Percentiles rank a stretch among this genome's conserved stretches.
Evolutionary conservation across 2,797 vertebrate species (phyloP).

Genomic region (Xenopus petersii): DNA sequence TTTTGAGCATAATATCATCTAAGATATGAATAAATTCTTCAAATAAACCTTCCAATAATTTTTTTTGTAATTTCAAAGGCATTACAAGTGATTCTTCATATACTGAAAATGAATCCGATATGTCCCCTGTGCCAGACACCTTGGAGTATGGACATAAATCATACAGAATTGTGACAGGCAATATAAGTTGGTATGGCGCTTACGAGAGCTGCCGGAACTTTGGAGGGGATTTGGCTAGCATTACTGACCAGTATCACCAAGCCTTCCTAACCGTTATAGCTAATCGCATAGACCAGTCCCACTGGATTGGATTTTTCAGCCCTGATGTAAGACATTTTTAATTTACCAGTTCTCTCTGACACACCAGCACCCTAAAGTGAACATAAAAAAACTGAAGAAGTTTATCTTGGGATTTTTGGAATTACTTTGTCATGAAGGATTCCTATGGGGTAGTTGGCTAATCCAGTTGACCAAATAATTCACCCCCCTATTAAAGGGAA

Average conservation of each 20-base stretch:
- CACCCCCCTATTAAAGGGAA: no score
- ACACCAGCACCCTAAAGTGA: no score
- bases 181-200: constrained; percentile 89
- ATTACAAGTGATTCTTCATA: constrained; percentile 6
- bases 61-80: no score
- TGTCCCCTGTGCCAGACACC: constrained; percentile 66
- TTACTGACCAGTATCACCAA: constrained; percentile 86
- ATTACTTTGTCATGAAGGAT: no score
- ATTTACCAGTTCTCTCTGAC: no score
- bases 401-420: no score
- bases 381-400: no score
- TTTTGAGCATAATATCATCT: no score
- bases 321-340: constrained; percentile 71
- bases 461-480: no score
- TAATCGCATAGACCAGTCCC: constrained; percentile 72
- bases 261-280: constrained; percentile 88
- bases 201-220: constrained; percentile 72
- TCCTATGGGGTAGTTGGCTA: no score
- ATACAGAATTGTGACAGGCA: constrained; percentile 80
- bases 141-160: constrained; percentile 82
- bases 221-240: constrained; percentile 79
- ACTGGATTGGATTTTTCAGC: constrained; percentile 91
- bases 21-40: no score
- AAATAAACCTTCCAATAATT: no score
- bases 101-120: constrained; percentile 54